Base-by-base conservation (phyloP, 53 echinoderm and acorn worm species). In the Zoroaster sp. region DNA sequence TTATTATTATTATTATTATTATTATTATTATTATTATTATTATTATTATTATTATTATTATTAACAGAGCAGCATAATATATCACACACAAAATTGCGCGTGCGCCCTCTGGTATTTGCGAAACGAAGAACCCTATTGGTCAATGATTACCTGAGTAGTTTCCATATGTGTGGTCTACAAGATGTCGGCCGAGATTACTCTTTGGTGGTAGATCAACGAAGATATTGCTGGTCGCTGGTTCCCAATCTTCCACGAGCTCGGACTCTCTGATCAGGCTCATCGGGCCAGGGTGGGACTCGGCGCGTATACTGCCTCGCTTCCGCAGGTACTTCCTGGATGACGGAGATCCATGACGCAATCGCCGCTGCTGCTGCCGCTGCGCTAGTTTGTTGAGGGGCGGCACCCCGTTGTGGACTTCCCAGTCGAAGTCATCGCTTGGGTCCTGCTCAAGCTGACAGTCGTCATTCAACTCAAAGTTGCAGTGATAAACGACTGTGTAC, bases 391-490 rank as follows among this genome's bases (percentile, higher is more conserved):
- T 66, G 42, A 66, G 42, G 37, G 78, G 89, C 7, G 40, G 37
- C 54, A 79, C 30, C 9, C 79, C 89, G 40, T 79, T 45, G 31
- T 89, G 78, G 34, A 89, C 69, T 65, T 91, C 86, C 95, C 95
- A 95, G 66, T 95, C 95, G 13, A 95, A 81, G 32, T 93, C 95
- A 76, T 93, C 93, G 14, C 47, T 80, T 2, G 83, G 75, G 49
- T 93, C 95, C 59, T 95, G 95, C 15, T 88, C 89, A 54, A 95
- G 91, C 36, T 86, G 76, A 72, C 95, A 95, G 39, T 70, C 73
- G 21, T 93, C 91, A 25, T 90, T 73, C 63, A 68, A 38, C 75
- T 95, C 95, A 45, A 95, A 95, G 45, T 86, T 91, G 82, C 95
- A 95, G 46, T 89, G 88, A 77, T 92, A 93, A 15, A 95, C 49